Evolutionary conservation across 2,888 invertebrate genomes (phyloP), one percentile per base, ranked within the genome.

Genomic region (Cerceris ruficornis): DNA sequence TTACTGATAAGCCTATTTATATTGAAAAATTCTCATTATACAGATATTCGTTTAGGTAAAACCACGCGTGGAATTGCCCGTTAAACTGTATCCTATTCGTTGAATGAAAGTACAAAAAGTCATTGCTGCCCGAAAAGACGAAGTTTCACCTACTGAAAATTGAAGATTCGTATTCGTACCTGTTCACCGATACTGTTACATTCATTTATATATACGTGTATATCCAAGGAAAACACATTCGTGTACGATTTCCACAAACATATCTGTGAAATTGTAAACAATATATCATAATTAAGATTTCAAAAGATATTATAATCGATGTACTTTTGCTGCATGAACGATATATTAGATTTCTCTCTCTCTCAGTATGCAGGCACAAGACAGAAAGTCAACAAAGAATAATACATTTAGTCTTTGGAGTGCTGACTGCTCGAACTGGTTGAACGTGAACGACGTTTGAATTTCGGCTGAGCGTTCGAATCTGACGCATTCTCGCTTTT

Each of bases 361-460:
- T 15, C 39, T 49, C 61, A 54, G 60, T 68, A 49, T 46, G 70
- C 15, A 70, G 61, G 60, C 14, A 71, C 69, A 65, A 41, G 17
- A 28, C 42, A 64, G 65, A 11, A 57, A 71, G 13, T 49, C 17
- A 9, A n/a, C 43, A 62, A 65, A 46, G 15, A 65, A 74, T 8
- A 39, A 69, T 52, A 55, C 9, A 59, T 50, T 85, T 88, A 90
- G 64, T 89, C 83, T 86, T 88, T 90, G 77, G 91, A 89, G 75
- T 85, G 89, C 67, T 85, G 90, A 66, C 90, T 90, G 75, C 88
- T 91, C n/a, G 84, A 84, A 58, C 88, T 89, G 61, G 87, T 89
- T 72, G 89, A 90, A 55, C 90, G 89, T 15, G 91, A 91, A 60
- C 88, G 87, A 43, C 90, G 90, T 79, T 90, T 88, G 52, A 90